A percentile compares a stretch with the other conserved stretches of the same genome.
Conservation (phyloP, 2,113 vertebrate genomes). For the Channa argus region DNA sequence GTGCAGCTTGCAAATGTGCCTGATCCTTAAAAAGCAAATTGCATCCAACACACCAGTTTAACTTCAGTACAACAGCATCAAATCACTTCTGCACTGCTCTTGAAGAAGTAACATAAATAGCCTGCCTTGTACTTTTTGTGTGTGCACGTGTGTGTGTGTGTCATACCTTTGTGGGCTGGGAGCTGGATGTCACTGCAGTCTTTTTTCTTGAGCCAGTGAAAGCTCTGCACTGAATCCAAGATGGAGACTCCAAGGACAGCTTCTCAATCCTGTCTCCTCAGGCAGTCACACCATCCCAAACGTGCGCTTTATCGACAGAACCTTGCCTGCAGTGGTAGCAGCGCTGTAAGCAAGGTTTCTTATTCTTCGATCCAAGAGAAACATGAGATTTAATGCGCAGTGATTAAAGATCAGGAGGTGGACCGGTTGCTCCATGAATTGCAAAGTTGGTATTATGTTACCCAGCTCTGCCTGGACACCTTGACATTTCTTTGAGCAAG, state of each 20-base stretch:
- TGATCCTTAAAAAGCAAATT: not conserved
- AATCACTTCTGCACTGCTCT: constrained; percentile 3
- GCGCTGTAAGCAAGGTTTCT: constrained; percentile 19
- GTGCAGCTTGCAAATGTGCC: not conserved
- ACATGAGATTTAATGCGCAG: not conserved
- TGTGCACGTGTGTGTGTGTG: not conserved
- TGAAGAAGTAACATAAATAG: not conserved
- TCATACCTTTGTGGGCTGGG: not conserved
- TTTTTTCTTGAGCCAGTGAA: constrained; percentile 17
- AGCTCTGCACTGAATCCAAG: not conserved
- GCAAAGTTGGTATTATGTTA: not conserved
- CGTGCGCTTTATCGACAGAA: not conserved
- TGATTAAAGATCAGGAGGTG: not conserved
- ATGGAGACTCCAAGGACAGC: not conserved
- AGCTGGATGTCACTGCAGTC: not conserved
- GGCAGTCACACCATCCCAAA: constrained; percentile 1
- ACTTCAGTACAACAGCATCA: not conserved
- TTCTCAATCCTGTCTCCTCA: not conserved
- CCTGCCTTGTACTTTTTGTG: not conserved
- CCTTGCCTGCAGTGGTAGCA: not conserved
- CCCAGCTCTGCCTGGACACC: not conserved
- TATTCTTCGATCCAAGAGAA: not conserved
- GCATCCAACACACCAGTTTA: constrained; percentile 6
- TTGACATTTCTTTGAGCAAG: constrained; percentile 6
- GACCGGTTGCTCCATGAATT: not conserved